Evolutionary conservation across 2,113 vertebrate genomes (phyloP).

Genomic region (Pteropus alecto): DNA sequence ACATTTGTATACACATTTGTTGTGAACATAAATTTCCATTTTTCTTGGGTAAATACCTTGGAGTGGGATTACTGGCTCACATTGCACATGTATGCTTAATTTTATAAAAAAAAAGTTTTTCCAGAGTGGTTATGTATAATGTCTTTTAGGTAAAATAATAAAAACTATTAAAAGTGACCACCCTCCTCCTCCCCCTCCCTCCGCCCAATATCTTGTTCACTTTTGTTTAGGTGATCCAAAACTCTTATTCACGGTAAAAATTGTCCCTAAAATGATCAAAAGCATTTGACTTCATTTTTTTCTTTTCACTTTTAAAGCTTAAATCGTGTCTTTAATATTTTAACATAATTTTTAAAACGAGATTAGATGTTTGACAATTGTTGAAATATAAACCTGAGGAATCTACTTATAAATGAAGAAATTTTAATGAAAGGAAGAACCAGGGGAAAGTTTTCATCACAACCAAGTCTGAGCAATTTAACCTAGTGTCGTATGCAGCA

Average conservation of each 20-base stretch:
- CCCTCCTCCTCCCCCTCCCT: too few relatives aligned
- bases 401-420: conserved; percentile 50
- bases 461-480: conserved; percentile 67
- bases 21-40: not conserved
- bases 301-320: conserved; percentile 25
- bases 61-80: not conserved
- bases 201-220: not conserved
- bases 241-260: conserved; percentile 20
- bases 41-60: not conserved
- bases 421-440: conserved; percentile 52
- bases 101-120: not conserved
- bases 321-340: not conserved
- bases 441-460: conserved; percentile 63
- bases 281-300: not conserved
- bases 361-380: conserved; percentile 60
- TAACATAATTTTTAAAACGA: conserved; percentile 69
- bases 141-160: conserved; percentile 32
- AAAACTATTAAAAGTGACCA: not conserved
- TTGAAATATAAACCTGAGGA: conserved; percentile 43
- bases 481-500: conserved; percentile 50
- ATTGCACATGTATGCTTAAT: not conserved
- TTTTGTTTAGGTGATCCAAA: not conserved
- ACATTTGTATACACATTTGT: not conserved
- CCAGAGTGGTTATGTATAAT: not conserved
- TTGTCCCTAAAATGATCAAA: conserved; percentile 12